A percentile compares a stretch with the other conserved stretches of the same genome.
phyloP scores from a whole-genome alignment of 1,140 invertebrate species.

The Neelides sp. region DNA sequence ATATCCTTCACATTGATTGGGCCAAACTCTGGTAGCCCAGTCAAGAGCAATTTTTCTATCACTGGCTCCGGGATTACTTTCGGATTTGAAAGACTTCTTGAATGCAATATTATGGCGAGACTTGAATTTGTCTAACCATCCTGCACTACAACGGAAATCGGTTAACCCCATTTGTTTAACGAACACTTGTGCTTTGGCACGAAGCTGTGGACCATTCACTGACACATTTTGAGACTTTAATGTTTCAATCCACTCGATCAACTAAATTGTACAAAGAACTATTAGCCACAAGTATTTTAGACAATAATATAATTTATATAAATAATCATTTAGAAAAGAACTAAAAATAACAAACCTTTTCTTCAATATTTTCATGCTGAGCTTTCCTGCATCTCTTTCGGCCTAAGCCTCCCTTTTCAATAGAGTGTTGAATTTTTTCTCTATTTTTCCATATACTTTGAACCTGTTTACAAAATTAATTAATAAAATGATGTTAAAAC shows the following conservation, averaged over 20 bases:
- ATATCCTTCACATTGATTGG: constrained; percentile 10
- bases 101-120: constrained; percentile 14
- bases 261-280: too few species aligned
- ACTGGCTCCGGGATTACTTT: neutral
- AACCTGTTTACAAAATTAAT: too few species aligned
- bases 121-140: constrained; percentile 23
- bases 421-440: constrained; percentile 7
- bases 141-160: constrained; percentile 17
- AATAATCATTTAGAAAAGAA: too few species aligned
- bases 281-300: too few species aligned
- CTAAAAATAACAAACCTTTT: too few species aligned
- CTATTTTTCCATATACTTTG: constrained; percentile 20
- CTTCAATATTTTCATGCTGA: constrained; percentile 11
- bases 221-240: constrained; percentile 15
- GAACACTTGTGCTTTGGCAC: constrained; percentile 11
- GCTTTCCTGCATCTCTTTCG: constrained; percentile 12
- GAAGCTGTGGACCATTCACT: constrained; percentile 14
- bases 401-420: constrained; percentile 3
- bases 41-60: constrained; percentile 15
- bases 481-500: too few species aligned
- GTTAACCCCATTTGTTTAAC: constrained; percentile 14
- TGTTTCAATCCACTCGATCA: constrained; percentile 14
- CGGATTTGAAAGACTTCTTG: constrained; percentile 9
- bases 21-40: constrained; percentile 17
- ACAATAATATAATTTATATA: too few species aligned